These are phyloP conservation scores for Diorhabda sublineata DNA, from an alignment of 1,140 invertebrate genomes.

Conservation along the genomic window DNA sequence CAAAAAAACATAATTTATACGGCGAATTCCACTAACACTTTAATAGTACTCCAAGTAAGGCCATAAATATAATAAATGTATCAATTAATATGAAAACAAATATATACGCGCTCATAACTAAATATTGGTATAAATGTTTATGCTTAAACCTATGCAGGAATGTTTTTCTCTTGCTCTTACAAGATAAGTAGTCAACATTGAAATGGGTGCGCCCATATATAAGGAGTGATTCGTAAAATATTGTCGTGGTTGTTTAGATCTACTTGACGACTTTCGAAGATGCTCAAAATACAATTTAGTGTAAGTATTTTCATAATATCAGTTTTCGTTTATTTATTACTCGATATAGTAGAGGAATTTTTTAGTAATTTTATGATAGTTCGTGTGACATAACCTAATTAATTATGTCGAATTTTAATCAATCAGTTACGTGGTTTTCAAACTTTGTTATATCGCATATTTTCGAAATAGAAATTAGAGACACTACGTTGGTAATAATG, in stretches of 20 bases:
- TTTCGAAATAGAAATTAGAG: no score
- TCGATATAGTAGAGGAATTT: no score
- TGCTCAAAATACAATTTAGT: neutral
- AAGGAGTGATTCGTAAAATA: conserved; percentile 7
- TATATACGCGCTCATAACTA: neutral
- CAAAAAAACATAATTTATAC: neutral
- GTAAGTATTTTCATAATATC: neutral
- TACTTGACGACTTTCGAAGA: neutral
- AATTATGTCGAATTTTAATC: no score
- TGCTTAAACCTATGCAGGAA: conserved; percentile 14
- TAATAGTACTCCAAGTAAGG: conserved; percentile 5
- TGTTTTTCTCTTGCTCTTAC: conserved; percentile 12
- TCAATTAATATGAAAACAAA: neutral
- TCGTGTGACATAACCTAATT: no score
- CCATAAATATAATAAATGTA: conserved; percentile 11
- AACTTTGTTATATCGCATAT: no score
- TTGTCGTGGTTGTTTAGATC: neutral
- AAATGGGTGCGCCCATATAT: conserved; percentile 18
- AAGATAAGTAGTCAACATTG: conserved; percentile 16
- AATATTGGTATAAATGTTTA: neutral
- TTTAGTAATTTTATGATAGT: no score
- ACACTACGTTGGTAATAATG: no score
- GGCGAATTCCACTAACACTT: conserved; percentile 4
- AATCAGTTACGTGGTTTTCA: no score
- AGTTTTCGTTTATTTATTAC: no score